Base-by-base conservation (phyloP, 2,113 vertebrate species). In the Halcyon malimbica region DNA sequence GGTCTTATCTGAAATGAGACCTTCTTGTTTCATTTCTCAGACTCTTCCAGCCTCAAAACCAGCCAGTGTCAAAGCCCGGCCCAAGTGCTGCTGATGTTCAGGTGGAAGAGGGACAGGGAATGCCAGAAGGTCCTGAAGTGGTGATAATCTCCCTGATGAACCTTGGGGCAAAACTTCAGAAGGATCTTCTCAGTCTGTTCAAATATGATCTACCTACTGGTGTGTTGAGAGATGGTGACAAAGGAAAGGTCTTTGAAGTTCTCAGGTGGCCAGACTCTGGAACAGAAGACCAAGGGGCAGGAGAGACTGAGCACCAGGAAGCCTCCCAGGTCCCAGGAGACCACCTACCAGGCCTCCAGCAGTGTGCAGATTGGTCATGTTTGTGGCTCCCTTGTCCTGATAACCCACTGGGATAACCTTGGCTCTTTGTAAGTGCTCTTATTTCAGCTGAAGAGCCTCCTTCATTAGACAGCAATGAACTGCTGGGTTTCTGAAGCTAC, bases 281-380 rank as follows among this genome's bases (percentile, higher is more conserved):
- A 42, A 3, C 21, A 41, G 77, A 23, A 53, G 54, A 11, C 10
- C 26, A 3, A 17, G 50, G 17, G n/a, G 26, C 16, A 24, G 87
- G 54, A 91, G 46, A 56, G 54, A 46, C 25, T 48, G 68, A 42
- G 42, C 59, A 5, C 37, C 5, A 9, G n/a, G 79, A 69, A 69
- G 54, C 31, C 63, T 50, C 26, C 6, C 12, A 23, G 46, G 33
- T 70, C 31, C 21, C 50, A 37, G 62, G 35, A 26, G 23, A 29
- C 48, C 39, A 18, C 20, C 31, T 31, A 12, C 25, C 13, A 11
- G 26, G 28, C 16, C 44, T 44, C 54, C 62, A 11, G 37, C 35
- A 33, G 11, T 8, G 4, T 10, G n/a, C 6, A 1, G 16, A 7
- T n/a, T 53, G 26, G 24, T 31, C 8, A 0, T 5, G 5, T 35